Base-by-base conservation (phyloP, 2,113 vertebrate genomes). In the Falcunculus frontatus region DNA sequence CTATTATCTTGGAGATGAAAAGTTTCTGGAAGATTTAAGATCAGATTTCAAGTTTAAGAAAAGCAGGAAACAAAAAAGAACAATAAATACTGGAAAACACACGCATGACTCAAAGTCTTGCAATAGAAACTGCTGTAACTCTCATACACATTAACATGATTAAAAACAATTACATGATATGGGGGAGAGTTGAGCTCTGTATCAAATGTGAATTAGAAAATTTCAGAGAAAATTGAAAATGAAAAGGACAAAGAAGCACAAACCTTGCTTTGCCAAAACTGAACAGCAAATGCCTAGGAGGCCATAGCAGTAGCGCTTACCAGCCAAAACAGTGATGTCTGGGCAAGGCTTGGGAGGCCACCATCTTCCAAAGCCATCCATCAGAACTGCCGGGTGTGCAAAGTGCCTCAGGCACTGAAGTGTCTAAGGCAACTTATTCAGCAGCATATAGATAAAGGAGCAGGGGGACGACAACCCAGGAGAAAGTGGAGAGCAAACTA, bases 1-100 rank as follows among this genome's bases (percentile, higher is more conserved):
- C 79, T 93, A 56, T 90, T 96, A 86, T 90, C 79, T 72, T 81
- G 46, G 47, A 94, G 80, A 94, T 90, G 59, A 97, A 96, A 95
- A 92, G 75, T 72, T 92, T 93, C 84, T 87, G 52, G 56, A 90
- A 96, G 56, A 93, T 81, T 90, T 87, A 78, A 90, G 75, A 75
- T 93, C 88, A 93, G 79, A 63, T 94, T 96, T 88, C 92, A 94
- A 92, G 63, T 60, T 80, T 52, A 90, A 75, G 76, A 92, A 72
- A 95, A 90, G 37, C 83, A 89, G 88, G 95, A 94, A 95, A 68
- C 53, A 50, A 91, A 93, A 83, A 94, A 83, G 55, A 90, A 80
- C 72, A 95, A 90, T 90, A 93, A 93, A 87, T 84, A 63, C 85
- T 92, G 84, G 87, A 87, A 94, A 94, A 90, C 60, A 79, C 39